Conservation (phyloP, 2,888 invertebrate genomes). For the Micoletzkya japonica region DNA sequence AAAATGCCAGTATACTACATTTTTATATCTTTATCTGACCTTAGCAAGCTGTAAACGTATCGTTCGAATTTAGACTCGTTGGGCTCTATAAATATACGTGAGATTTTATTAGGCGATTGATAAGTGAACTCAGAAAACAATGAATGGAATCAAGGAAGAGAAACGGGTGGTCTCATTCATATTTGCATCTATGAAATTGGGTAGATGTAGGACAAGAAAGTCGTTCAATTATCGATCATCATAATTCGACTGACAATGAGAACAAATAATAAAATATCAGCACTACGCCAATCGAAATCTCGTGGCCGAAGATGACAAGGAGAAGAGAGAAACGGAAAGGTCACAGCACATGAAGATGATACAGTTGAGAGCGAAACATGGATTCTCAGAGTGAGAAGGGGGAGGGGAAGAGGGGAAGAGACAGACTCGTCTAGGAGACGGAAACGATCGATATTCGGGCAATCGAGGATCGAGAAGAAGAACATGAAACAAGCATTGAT, state of each 20-base stretch:
- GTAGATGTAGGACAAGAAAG: neutral
- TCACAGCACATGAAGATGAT: conserved; percentile 34
- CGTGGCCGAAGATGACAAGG: conserved; percentile 49
- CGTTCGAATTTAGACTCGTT: too few species aligned
- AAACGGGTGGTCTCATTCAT: too few species aligned
- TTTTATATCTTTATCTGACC: neutral
- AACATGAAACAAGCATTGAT: neutral
- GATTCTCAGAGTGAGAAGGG: conserved; percentile 23
- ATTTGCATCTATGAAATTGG: too few species aligned
- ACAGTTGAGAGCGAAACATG: conserved; percentile 31
- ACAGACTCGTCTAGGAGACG: neutral
- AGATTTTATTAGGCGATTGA: too few species aligned
- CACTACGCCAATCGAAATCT: conserved; percentile 55
- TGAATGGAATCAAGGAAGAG: too few species aligned
- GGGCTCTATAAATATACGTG: too few species aligned
- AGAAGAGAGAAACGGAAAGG: conserved; percentile 33
- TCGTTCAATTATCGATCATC: neutral
- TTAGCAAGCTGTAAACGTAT: too few species aligned
- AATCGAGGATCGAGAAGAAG: neutral
- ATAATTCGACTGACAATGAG: neutral
- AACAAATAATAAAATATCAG: conserved; percentile 32
- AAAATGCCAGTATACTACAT: neutral
- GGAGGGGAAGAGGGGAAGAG: conserved; percentile 1
- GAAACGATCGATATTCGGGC: neutral
- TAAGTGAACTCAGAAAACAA: too few species aligned